phyloP scores from a whole-genome alignment of 2,113 vertebrate genomes.

The Burhinus bistriatus region DNA sequence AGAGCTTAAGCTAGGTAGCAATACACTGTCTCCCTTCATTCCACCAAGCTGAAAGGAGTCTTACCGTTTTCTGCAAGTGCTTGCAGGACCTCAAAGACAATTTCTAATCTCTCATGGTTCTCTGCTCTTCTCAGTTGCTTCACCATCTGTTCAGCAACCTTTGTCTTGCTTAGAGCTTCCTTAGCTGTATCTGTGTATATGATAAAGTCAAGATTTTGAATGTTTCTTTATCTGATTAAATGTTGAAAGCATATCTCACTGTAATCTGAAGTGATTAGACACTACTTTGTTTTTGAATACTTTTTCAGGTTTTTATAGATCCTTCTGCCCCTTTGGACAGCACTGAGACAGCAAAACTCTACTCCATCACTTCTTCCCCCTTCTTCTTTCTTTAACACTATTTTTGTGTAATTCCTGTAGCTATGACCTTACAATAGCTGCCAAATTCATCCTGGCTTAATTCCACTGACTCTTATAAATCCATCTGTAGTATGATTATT shows the following conservation, averaged over 20 bases:
- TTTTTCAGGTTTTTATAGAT: neutral
- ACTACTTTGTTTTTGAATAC: neutral
- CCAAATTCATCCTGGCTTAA: neutral
- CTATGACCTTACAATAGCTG: neutral
- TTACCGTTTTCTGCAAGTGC: slow-evolving; percentile 85
- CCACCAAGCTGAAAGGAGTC: neutral
- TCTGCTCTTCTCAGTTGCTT: slow-evolving; percentile 81
- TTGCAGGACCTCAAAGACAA: slow-evolving; percentile 85
- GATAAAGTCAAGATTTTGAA: neutral
- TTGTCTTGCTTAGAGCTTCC: slow-evolving; percentile 79
- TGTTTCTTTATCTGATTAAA: neutral
- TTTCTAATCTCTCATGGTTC: slow-evolving; percentile 83
- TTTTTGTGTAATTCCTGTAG: neutral
- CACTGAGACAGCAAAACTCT: neutral
- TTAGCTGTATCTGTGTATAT: slow-evolving; percentile 76
- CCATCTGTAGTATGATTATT: neutral
- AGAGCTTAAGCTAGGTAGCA: neutral
- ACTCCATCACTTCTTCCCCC: neutral
- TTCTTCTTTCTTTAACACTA: neutral
- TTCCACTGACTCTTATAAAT: neutral
- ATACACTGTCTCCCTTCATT: neutral
- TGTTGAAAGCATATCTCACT: neutral
- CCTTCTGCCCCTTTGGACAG: neutral
- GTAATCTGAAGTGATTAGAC: neutral
- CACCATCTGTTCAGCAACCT: slow-evolving; percentile 77